These are phyloP conservation scores for Hesperophylax magnus DNA, from an alignment of 1,140 invertebrate genomes.

Conservation along the genomic window DNA sequence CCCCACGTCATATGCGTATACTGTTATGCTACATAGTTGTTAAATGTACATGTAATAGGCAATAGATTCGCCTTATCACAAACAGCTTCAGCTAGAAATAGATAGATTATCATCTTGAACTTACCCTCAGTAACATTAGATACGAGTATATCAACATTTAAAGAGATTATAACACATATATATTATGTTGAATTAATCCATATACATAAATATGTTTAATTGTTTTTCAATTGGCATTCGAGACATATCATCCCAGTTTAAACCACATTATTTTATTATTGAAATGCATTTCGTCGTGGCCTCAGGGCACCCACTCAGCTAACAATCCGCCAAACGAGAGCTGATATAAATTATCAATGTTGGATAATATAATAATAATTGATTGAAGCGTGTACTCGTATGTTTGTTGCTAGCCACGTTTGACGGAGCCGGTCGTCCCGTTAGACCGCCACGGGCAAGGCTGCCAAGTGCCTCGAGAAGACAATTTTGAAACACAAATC, in stretches of 20 bases:
- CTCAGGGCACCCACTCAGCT: not conserved
- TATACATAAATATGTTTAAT: no score
- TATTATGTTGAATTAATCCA: no score
- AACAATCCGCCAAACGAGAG: conserved; percentile 13
- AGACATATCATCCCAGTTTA: not conserved
- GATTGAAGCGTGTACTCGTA: conserved; percentile 6
- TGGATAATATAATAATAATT: conserved; percentile 14
- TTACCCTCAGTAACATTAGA: no score
- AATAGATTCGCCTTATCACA: no score
- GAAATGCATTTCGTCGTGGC: not conserved
- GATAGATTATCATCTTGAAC: no score
- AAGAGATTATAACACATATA: no score
- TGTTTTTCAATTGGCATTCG: no score
- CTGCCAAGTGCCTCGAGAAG: conserved; percentile 1
- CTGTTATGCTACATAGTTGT: no score
- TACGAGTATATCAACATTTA: no score
- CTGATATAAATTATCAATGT: conserved; percentile 2
- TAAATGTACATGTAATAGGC: no score
- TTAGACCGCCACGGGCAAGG: conserved; percentile 38
- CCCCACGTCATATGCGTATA: no score
- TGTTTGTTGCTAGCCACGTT: conserved; percentile 1
- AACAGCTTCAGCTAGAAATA: no score
- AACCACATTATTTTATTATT: not conserved
- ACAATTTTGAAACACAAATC: conserved; percentile 21
- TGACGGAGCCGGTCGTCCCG: conserved; percentile 5